phyloP scores from a whole-genome alignment of 2,888 invertebrate species.

The Sarcophaga subvicina region DNA sequence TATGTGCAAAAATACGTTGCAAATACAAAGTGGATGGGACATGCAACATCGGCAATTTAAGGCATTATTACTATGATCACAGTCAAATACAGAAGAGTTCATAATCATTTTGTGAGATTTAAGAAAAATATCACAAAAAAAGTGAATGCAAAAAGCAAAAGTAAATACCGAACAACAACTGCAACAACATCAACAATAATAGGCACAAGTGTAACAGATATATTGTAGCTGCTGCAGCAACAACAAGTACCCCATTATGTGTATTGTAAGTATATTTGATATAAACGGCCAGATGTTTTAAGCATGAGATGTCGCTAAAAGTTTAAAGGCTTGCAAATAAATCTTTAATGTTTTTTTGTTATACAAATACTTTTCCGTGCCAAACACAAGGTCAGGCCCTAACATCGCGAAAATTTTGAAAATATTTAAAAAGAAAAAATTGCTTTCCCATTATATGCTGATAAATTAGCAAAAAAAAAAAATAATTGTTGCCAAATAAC shows the following conservation, averaged over 20 bases:
- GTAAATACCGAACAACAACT: conserved; percentile 16
- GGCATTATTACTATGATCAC: conserved; percentile 26
- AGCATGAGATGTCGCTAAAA: conserved; percentile 63
- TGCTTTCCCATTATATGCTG: too few species aligned
- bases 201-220: conserved; percentile 14
- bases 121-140: neutral
- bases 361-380: conserved; percentile 19
- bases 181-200: conserved; percentile 17
- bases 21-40: conserved; percentile 35
- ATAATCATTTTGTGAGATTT: neutral
- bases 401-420: too few species aligned
- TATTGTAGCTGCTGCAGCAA: neutral
- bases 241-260: conserved; percentile 40
- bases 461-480: too few species aligned
- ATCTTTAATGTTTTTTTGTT: conserved; percentile 1
- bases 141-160: neutral
- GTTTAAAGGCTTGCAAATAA: conserved; percentile 56
- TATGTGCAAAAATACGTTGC: conserved; percentile 21
- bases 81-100: neutral
- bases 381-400: neutral
- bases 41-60: conserved; percentile 45
- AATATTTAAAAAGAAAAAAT: too few species aligned
- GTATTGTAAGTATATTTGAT: conserved; percentile 39
- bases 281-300: conserved; percentile 66
- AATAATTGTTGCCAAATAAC: too few species aligned